A percentile compares a stretch with the other conserved stretches of the same genome.
Evolutionary conservation across 2,113 vertebrate genomes (phyloP).

Genomic region (Scortum barcoo): DNA sequence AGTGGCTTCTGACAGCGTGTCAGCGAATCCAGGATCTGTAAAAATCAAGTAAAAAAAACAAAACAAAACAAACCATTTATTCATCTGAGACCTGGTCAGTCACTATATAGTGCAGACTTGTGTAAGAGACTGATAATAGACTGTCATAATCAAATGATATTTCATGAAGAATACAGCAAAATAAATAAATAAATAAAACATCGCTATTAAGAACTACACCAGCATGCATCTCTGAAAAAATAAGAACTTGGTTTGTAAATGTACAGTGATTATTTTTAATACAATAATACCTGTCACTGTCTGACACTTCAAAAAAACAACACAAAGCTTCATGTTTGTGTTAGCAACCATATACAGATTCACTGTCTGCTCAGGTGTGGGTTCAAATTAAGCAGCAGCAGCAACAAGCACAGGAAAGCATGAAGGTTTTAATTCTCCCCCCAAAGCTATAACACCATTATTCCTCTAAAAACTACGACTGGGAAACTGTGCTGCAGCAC

Average conservation of each 20-base stretch:
- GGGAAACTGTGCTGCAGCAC: constrained; percentile 42
- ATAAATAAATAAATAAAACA: not conserved
- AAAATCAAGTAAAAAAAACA: constrained; percentile 44
- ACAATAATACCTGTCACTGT: not conserved
- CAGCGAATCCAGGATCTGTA: constrained; percentile 86
- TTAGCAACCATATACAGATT: constrained; percentile 36
- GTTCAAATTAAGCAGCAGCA: constrained; percentile 40
- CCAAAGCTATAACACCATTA: constrained; percentile 56
- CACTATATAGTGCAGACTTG: not conserved
- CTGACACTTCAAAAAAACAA: not conserved
- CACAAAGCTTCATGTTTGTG: constrained; percentile 28
- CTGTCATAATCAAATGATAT: constrained; percentile 3
- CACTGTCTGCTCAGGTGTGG: constrained; percentile 28
- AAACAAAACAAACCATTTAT: too few species aligned
- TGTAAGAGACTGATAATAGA: constrained; percentile 9
- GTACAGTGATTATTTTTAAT: not conserved
- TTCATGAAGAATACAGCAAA: not conserved
- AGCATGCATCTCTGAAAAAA: not conserved
- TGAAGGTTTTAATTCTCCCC: constrained; percentile 47
- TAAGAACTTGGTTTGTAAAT: not conserved
- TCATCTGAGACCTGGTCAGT: constrained; percentile 2
- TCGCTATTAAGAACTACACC: not conserved
- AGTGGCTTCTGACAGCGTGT: constrained; percentile 88
- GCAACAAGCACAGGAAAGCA: constrained; percentile 52
- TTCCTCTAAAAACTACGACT: constrained; percentile 56